Conservation (phyloP, 2,797 vertebrate genomes). For the Microctenopoma steveboyesi region DNA sequence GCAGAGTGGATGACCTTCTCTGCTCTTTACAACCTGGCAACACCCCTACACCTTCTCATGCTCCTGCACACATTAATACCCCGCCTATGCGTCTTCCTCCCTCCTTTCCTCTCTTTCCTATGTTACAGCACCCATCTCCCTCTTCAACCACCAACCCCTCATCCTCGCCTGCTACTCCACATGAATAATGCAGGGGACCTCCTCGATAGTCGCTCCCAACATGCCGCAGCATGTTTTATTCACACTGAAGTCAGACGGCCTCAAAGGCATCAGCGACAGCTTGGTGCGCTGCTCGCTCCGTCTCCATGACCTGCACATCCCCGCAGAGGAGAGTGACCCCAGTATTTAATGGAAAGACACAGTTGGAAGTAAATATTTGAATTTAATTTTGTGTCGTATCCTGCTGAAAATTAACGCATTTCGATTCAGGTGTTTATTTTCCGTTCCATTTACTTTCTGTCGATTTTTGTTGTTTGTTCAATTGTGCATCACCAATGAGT, state of each 20-base stretch:
- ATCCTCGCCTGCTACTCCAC: conserved; percentile 46
- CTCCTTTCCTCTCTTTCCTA: conserved; percentile 3
- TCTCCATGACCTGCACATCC: conserved; percentile 69
- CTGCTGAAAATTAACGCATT: conserved; percentile 45
- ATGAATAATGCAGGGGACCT: conserved; percentile 80
- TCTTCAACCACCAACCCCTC: conserved; percentile 37
- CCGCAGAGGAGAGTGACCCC: conserved; percentile 33
- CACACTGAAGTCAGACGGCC: conserved; percentile 69
- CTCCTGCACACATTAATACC: conserved; percentile 27
- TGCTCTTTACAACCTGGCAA: conserved; percentile 65
- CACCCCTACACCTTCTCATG: conserved; percentile 63
- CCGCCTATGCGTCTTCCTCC: not conserved
- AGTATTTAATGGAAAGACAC: conserved; percentile 35
- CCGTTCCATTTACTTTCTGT: conserved; percentile 19
- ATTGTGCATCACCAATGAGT: conserved; percentile 21
- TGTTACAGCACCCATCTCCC: conserved; percentile 18
- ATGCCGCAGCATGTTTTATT: conserved; percentile 84
- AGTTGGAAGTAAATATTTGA: conserved; percentile 71
- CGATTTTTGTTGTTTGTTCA: not conserved
- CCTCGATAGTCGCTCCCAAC: conserved; percentile 71
- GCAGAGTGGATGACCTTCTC: conserved; percentile 45
- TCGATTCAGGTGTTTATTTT: conserved; percentile 27
- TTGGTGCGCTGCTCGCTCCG: conserved; percentile 35
- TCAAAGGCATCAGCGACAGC: conserved; percentile 61
- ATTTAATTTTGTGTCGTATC: conserved; percentile 56